Evolutionary conservation across 2,113 vertebrate species (phyloP), one percentile per base, ranked within the genome.

Genomic region (Haliaeetus leucogaster): DNA sequence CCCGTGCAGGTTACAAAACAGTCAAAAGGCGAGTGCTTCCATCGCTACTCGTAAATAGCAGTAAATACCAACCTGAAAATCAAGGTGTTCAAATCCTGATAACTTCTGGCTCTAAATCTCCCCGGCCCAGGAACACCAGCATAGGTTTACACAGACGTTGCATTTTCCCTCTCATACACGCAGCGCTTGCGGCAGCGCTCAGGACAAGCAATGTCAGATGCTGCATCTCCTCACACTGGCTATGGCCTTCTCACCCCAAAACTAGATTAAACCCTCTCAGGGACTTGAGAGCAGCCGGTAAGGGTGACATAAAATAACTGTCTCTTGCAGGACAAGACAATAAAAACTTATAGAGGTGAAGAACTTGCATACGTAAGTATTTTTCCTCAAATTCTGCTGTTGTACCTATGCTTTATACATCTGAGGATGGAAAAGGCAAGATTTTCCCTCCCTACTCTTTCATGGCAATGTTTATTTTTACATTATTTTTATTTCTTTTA

Each of bases 371-470:
- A 30, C 40, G 3, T 15, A 83, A 63, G 3, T 82, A 22, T 45
- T 93, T 94, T 55, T 27, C 38, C 26, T 63, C 38, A 55, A 40
- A 67, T 82, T 61, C n/a, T 84, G 23, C 34, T 61, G 2, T 63
- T 89, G n/a, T 84, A 15, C 4, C 17, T 56, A 3, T 21, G 10
- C 30, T 65, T 82, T 72, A 5, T 48, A 30, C 9, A 45, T 73
- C 13, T 13, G 9, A 20, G 6, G 10, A 34, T 25, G 3, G 6
- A 84, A 13, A 65, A 10, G 4, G 9, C 38, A 71, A 67, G 52
- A 27, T 5, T 59, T 13, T 3, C 0, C 1, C 2, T 4, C 23
- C 7, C 8, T 10, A 2, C 11, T 19, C 42, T 71, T 70, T 47
- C 36, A 21, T 11, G 7, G 19, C 42, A 22, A 47, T 74, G 47